Conservation (phyloP, 2,797 vertebrate species). For the Agapornis canus region DNA sequence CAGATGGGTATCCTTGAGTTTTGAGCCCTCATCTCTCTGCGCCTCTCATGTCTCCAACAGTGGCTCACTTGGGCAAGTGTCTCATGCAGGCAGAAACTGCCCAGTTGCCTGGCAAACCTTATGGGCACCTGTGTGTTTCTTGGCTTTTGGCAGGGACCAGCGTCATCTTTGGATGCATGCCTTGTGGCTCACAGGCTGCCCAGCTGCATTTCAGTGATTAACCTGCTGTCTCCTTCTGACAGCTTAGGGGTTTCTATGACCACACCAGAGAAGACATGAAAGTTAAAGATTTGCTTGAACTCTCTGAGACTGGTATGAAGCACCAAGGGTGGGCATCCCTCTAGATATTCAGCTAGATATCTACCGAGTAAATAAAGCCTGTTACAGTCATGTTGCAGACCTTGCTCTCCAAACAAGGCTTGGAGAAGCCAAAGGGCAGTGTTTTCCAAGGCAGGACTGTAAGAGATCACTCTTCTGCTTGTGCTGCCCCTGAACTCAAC, state of each 20-base stretch:
- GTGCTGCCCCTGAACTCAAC: neutral
- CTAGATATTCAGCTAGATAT: neutral
- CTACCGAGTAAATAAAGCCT: neutral
- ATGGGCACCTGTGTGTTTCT: accelerated
- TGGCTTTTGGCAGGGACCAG: neutral
- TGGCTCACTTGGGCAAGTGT: accelerated
- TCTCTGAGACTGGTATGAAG: neutral
- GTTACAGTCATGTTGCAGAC: neutral
- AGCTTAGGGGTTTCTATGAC: neutral
- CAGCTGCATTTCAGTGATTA: neutral
- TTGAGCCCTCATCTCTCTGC: neutral
- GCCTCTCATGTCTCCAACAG: accelerated
- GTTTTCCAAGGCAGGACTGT: neutral
- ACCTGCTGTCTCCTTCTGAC: neutral
- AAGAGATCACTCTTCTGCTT: neutral
- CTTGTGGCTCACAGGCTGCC: neutral
- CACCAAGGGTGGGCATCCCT: neutral
- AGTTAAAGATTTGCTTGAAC: conserved; percentile 1
- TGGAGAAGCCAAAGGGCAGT: neutral
- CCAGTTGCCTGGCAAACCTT: accelerated
- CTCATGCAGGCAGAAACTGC: neutral
- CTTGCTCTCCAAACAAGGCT: neutral
- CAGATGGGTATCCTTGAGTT: accelerated
- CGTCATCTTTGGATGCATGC: neutral
- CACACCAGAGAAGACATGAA: neutral